Base-by-base conservation (phyloP, 2,113 vertebrate species). In the Hemiscyllium ocellatum region DNA sequence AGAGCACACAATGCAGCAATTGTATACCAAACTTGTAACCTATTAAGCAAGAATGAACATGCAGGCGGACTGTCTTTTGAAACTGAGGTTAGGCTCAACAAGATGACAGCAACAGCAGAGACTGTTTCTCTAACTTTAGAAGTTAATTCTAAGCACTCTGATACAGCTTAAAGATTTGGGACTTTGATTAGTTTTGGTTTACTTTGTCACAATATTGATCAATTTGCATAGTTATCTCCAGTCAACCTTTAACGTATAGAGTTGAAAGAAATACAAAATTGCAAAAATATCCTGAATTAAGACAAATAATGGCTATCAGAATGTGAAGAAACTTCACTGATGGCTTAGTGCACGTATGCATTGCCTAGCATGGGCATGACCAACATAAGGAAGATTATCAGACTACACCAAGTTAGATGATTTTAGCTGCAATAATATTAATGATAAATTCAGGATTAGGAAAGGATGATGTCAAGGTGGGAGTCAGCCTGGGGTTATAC, bases 1-100 rank as follows among this genome's bases (percentile, higher is more conserved):
- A 72, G 24, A 95, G 93, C 93, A 95, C 13, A 95, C 26, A 70
- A 72, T 72, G 66, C 68, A 95, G 68, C 37, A 72, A 72, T 4
- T 95, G 24, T 13, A 7, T 50, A 89, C 52, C 15, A 26, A 72
- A 29, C 72, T 95, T 72, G 26, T 95, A 72, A 95, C 26, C 24
- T 47, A 95, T 95, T 72, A 95, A 76, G 42, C 94, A 72, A 90
- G 87, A 90, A 42, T 24, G 37, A 66, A 69, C 66, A 94, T 90
- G 87, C 24, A 90, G 37, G 37, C 70, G 94, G 69, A 72, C 24
- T 72, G 94, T 47, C 94, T 52, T 94, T 42, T 4, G 69, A 95
- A 95, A 76, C 47, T 17, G 47, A 95, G 42, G 50, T 19, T 13
- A 47, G 24, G 42, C 69, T 72, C 33, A 47, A 47, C n/a, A 29